Evolutionary conservation across 2,888 invertebrate genomes (phyloP), one percentile per base, ranked within the genome.

Genomic region (Agrochola lota): DNA sequence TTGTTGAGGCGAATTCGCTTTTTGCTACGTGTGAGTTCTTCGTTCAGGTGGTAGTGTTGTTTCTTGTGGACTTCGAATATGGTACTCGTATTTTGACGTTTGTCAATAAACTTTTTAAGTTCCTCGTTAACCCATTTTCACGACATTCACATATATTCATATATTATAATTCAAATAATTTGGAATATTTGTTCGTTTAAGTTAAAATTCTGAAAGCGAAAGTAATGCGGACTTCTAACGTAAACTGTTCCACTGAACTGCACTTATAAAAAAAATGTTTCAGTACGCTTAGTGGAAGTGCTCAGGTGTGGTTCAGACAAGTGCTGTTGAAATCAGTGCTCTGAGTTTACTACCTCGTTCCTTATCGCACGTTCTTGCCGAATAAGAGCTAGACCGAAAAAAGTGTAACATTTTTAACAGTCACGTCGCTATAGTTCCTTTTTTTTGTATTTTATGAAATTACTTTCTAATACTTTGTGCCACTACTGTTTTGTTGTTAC

Each of bases 21-120:
- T 85, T 63, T 40, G 85, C 85, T 85, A 63, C 85, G 83, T 85
- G 78, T 85, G 84, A 67, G 84, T 85, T 85, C 83, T 74, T 66
- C 40, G 17, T 72, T 59, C 15, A 43, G 23, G 2, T 46, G 55
- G 35, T 26, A 6, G 40, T 59, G 23, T 35, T 74, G 43, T 70
- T 69, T 57, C 11, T 11, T 63, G 20, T 62, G 35, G 11, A 35
- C 60, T 30, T 20, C 1, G 9, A 30, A 20, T 60, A 1, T 20
- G 60, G 8, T 30, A n/a, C n/a, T n/a, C n/a, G n/a, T n/a, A 30
- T 35, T 59, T 49, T 35, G 15, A 11, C 4, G 23, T 62, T 43
- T 60, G 23, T 60, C 5, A 35, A 49, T 55, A 12, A 69, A n/a
- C 12, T 40, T 20, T 46, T 46, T 43, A 59, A 26, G 26, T 26